Percentiles rank a stretch among this genome's conserved stretches.
Conservation (phyloP, 2,888 invertebrate genomes). For the Apodemia hepburni region DNA sequence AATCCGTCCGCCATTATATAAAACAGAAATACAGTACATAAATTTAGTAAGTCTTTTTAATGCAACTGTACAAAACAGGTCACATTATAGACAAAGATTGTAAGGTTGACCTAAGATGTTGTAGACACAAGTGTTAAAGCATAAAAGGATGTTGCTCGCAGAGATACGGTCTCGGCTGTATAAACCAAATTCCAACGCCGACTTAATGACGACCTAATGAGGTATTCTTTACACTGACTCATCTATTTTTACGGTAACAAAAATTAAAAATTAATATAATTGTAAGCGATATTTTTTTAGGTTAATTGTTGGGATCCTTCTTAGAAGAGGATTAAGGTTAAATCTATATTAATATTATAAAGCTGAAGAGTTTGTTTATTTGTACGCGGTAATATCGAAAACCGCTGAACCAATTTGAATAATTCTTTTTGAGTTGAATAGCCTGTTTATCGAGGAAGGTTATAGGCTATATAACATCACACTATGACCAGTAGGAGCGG, state of each 20-base stretch:
- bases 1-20: too few species aligned
- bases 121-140: slow-evolving; percentile 54
- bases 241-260: slow-evolving; percentile 3
- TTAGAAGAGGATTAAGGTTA: not conserved
- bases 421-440: too few species aligned
- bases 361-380: too few species aligned
- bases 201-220: slow-evolving; percentile 59
- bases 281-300: slow-evolving; percentile 11
- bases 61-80: not conserved
- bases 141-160: slow-evolving; percentile 57
- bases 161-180: slow-evolving; percentile 58
- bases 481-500: too few species aligned
- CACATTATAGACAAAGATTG: slow-evolving; percentile 12
- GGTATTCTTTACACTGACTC: slow-evolving; percentile 35
- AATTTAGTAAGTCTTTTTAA: not conserved
- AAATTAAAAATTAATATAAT: slow-evolving; percentile 9
- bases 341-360: too few species aligned
- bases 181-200: slow-evolving; percentile 54
- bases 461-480: too few species aligned
- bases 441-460: too few species aligned
- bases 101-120: slow-evolving; percentile 33
- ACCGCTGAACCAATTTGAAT: too few species aligned
- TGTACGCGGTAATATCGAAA: too few species aligned
- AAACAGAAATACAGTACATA: too few species aligned
- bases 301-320: slow-evolving; percentile 9